Evolutionary conservation across 2,797 vertebrate genomes (phyloP).

Genomic region (Scomberomorus guttatus): DNA sequence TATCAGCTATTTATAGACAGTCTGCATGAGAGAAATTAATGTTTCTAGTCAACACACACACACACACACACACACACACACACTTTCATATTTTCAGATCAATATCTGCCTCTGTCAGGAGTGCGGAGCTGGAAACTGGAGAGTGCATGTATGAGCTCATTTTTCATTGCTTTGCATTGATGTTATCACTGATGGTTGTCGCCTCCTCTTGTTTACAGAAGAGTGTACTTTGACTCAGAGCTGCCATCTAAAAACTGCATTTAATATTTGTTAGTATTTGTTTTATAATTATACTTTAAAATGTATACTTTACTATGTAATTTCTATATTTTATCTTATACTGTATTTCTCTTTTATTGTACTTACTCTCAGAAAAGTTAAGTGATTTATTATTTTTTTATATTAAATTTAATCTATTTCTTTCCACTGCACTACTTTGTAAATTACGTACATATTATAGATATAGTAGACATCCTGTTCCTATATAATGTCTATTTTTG

Average conservation of each 20-base stretch:
- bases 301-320: neutral
- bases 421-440: neutral
- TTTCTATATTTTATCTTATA: neutral
- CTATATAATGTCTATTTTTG: too few species aligned
- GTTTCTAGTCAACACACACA: constrained; percentile 1
- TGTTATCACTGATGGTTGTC: constrained; percentile 16
- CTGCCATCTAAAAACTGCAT: too few species aligned
- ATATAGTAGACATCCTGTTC: too few species aligned
- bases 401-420: too few species aligned
- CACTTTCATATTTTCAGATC: constrained; percentile 20
- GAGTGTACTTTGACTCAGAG: neutral
- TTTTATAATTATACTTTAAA: neutral
- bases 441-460: too few species aligned
- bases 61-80: constrained; percentile 27
- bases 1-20: constrained; percentile 54
- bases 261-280: neutral
- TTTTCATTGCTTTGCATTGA: constrained; percentile 23
- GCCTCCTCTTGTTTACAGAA: constrained; percentile 16
- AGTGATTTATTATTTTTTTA: neutral
- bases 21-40: constrained; percentile 7
- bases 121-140: constrained; percentile 11
- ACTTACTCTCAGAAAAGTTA: neutral
- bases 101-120: constrained; percentile 34
- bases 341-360: neutral
- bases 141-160: neutral